Conservation (phyloP, 2,113 vertebrate species). For the Microcebus ravelobensis region DNA sequence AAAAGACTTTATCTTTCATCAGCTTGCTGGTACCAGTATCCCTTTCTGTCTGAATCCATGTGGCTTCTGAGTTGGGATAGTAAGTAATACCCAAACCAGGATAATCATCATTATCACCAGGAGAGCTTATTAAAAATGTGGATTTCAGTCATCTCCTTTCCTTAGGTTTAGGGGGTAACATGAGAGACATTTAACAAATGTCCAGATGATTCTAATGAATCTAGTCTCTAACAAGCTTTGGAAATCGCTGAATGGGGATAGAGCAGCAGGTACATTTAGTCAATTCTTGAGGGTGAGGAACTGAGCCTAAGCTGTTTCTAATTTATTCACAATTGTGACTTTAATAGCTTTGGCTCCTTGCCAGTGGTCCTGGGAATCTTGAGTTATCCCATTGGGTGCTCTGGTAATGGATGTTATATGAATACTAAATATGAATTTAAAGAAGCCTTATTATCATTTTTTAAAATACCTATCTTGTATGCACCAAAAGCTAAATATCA, state of each 20-base stretch:
- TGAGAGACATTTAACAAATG: constrained; percentile 41
- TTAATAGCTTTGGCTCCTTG: constrained; percentile 70
- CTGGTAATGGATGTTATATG: constrained; percentile 59
- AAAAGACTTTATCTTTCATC: constrained; percentile 20
- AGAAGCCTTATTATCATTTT: constrained; percentile 63
- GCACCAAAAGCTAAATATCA: constrained; percentile 67
- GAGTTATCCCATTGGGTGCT: constrained; percentile 57
- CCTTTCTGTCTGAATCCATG: not conserved
- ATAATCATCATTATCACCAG: constrained; percentile 3
- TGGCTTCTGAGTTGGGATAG: not conserved
- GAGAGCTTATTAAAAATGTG: constrained; percentile 49
- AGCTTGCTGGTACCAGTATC: not conserved
- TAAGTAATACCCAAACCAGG: not conserved
- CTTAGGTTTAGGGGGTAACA: not conserved
- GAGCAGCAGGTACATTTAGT: constrained; percentile 41
- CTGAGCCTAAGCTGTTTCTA: constrained; percentile 55
- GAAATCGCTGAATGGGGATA: constrained; percentile 34
- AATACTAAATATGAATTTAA: constrained; percentile 72
- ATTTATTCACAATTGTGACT: constrained; percentile 73
- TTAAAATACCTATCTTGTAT: constrained; percentile 45
- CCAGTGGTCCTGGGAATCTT: constrained; percentile 52
- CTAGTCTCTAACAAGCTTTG: constrained; percentile 15
- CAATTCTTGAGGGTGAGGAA: constrained; percentile 40
- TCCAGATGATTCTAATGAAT: constrained; percentile 49
- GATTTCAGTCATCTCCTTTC: not conserved